These are phyloP conservation scores for Thalassaphorura encarpata DNA, from an alignment of 1,140 invertebrate species.

Conservation along the genomic window DNA sequence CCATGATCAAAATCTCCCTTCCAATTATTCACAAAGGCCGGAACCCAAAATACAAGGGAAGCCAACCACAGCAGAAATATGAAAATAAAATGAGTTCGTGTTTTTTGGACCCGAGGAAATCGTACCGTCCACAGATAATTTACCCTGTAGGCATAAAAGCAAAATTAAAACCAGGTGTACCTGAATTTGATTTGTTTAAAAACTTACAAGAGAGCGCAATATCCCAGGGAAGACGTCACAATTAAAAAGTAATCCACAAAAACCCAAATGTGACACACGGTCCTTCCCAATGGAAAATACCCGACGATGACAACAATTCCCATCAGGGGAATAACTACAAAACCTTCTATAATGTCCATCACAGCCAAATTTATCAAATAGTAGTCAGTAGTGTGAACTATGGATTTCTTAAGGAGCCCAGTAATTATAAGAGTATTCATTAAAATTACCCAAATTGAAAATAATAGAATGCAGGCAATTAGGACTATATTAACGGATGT, in stretches of 20 bases:
- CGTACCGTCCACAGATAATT: slow-evolving; percentile 26
- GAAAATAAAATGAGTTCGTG: neutral
- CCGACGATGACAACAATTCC: slow-evolving; percentile 17
- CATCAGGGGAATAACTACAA: slow-evolving; percentile 28
- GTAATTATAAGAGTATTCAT: slow-evolving; percentile 17
- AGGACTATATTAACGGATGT: too few relatives aligned
- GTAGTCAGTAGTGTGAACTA: slow-evolving; percentile 13
- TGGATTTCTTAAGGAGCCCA: slow-evolving; percentile 11
- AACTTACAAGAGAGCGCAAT: slow-evolving; percentile 26
- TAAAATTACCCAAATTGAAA: slow-evolving; percentile 20
- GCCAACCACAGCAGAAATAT: slow-evolving; percentile 8
- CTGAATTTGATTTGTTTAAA: neutral
- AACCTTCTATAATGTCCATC: slow-evolving; percentile 20
- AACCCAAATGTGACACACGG: slow-evolving; percentile 22
- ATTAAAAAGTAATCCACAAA: slow-evolving; percentile 30
- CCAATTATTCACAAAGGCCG: slow-evolving; percentile 22
- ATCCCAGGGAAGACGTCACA: slow-evolving; percentile 16
- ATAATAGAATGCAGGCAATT: neutral
- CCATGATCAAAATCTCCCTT: slow-evolving; percentile 3
- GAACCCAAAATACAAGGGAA: slow-evolving; percentile 15
- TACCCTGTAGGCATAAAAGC: slow-evolving; percentile 3
- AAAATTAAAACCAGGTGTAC: neutral
- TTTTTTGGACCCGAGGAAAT: slow-evolving; percentile 6
- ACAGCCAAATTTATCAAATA: slow-evolving; percentile 22
- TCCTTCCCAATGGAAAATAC: slow-evolving; percentile 22